phyloP scores from a whole-genome alignment of 2,888 invertebrate genomes.

The Dendrolimus pini region DNA sequence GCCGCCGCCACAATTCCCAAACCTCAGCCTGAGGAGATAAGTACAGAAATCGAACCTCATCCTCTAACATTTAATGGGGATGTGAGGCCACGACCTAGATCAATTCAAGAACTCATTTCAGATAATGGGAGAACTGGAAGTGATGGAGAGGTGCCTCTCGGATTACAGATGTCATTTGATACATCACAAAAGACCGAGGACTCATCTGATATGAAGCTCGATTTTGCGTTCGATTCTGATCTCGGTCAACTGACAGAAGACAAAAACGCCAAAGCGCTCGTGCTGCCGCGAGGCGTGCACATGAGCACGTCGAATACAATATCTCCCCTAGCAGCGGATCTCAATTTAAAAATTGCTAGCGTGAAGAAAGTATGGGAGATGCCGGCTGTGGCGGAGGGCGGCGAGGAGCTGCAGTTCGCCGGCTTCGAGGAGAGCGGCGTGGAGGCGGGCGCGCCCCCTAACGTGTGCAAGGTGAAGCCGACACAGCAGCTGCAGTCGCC shows the following conservation, averaged over 20 bases:
- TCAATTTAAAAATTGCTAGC: constrained; percentile 95
- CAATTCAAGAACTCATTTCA: constrained; percentile 65
- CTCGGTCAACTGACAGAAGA: constrained; percentile 85
- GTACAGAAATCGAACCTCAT: constrained; percentile 67
- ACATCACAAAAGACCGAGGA: constrained; percentile 80
- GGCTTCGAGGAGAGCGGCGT: constrained; percentile 61
- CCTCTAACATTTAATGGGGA: constrained; percentile 59
- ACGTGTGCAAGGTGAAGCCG: constrained; percentile 91
- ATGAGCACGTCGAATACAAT: constrained; percentile 83
- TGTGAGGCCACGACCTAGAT: constrained; percentile 54
- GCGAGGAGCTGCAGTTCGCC: constrained; percentile 65
- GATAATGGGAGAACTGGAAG: constrained; percentile 47
- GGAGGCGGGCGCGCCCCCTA: constrained; percentile 77
- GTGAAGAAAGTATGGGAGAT: constrained; percentile 95
- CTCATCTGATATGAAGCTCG: constrained; percentile 91
- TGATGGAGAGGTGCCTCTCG: constrained; percentile 64
- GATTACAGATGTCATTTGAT: constrained; percentile 82
- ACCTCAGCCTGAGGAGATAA: constrained; percentile 65
- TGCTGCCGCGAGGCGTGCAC: constrained; percentile 77
- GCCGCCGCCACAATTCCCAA: constrained; percentile 55
- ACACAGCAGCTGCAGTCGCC: constrained; percentile 86
- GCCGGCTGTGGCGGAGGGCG: constrained; percentile 81
- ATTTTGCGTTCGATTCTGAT: constrained; percentile 93
- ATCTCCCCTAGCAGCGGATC: constrained; percentile 89
- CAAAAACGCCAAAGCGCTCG: constrained; percentile 73